These are phyloP conservation scores for Sitophilus oryzae DNA, from an alignment of 1,140 invertebrate species.

Conservation along the genomic window DNA sequence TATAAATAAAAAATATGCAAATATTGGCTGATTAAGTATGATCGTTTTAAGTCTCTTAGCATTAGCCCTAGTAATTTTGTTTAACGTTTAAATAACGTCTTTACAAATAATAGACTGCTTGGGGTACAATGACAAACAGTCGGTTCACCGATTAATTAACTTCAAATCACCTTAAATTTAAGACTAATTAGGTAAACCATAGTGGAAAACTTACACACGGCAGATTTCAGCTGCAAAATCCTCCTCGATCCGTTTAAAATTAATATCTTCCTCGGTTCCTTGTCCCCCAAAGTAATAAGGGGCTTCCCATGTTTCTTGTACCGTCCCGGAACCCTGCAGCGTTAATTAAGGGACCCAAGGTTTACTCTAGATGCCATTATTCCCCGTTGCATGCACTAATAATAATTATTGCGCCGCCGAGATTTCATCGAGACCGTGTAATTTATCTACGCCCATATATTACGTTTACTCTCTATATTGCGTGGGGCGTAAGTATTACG, in stretches of 20 bases:
- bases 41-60: too few species aligned
- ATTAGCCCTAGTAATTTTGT: too few species aligned
- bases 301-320: neutral
- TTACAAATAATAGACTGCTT: too few species aligned
- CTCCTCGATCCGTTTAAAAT: neutral
- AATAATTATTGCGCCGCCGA: constrained; percentile 7
- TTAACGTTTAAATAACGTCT: too few species aligned
- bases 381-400: constrained; percentile 6
- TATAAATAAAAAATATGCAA: too few species aligned
- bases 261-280: neutral
- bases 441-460: constrained; percentile 4
- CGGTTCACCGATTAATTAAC: too few species aligned
- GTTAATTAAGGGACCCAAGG: neutral
- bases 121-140: too few species aligned
- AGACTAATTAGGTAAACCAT: neutral
- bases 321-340: neutral
- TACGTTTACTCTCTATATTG: constrained; percentile 2
- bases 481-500: neutral
- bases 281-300: neutral
- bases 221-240: neutral
- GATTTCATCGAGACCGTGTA: constrained; percentile 2
- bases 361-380: constrained; percentile 9
- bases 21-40: too few species aligned
- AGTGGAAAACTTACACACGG: neutral
- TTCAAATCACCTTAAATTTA: too few species aligned